Evolutionary conservation across 2,888 invertebrate species (phyloP).

Genomic region (Drosophila robusta): DNA sequence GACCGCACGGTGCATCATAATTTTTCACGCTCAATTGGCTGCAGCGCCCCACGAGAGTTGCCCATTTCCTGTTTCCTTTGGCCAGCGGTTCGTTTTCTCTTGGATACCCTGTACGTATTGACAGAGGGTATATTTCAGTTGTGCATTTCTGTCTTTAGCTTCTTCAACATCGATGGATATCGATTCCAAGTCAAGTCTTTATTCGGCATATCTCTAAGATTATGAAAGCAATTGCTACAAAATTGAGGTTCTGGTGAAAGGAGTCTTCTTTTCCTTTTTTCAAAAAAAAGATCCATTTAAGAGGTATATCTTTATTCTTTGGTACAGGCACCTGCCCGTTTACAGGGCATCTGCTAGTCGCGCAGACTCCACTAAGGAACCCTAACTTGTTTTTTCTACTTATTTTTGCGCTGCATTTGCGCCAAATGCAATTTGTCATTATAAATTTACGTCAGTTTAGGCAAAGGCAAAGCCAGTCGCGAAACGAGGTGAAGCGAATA

Average conservation of each 20-base stretch:
- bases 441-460: conserved; percentile 81
- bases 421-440: conserved; percentile 82
- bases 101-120: background rate
- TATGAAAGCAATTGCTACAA: no score
- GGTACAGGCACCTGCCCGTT: background rate
- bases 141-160: no score
- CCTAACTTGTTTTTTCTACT: conserved; percentile 14
- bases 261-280: no score
- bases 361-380: background rate
- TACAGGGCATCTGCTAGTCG: background rate
- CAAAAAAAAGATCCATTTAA: no score
- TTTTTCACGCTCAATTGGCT: conserved; percentile 78
- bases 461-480: conserved; percentile 56
- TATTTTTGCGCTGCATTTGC: conserved; percentile 60
- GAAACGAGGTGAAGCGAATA: conserved; percentile 19
- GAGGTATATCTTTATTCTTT: no score
- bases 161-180: no score
- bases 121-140: no score
- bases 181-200: no score
- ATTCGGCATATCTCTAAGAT: no score
- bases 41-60: conserved; percentile 26
- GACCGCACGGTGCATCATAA: conserved; percentile 61
- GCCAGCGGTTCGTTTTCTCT: background rate
- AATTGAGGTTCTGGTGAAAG: no score
- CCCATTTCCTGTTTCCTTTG: conserved; percentile 25